Evolutionary conservation across 2,113 vertebrate species (phyloP).

Genomic region (Corythornis cristatus): DNA sequence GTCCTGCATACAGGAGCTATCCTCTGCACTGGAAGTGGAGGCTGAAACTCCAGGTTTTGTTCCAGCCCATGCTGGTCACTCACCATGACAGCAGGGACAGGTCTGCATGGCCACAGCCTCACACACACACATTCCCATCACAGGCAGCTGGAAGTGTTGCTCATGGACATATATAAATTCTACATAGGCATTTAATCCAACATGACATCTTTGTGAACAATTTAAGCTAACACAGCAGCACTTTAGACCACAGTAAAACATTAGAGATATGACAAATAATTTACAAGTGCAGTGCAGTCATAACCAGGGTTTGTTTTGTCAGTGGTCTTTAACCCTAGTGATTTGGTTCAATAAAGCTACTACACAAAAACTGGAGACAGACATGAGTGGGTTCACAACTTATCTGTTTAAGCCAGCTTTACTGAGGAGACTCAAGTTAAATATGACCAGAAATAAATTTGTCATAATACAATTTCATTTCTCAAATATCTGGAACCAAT

Average conservation of each 20-base stretch:
- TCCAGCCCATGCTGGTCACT: not conserved
- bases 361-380: constrained; percentile 57
- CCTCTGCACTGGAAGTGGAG: accelerated
- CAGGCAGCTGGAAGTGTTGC: not conserved
- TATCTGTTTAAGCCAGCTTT: constrained; percentile 52
- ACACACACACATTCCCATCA: not conserved
- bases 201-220: constrained; percentile 22
- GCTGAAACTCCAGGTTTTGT: not conserved
- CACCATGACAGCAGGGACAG: not conserved
- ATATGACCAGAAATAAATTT: constrained; percentile 70
- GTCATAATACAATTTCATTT: constrained; percentile 65
- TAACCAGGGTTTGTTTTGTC: constrained; percentile 58
- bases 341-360: constrained; percentile 14
- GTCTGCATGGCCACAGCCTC: not conserved
- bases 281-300: constrained; percentile 26
- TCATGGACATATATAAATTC: not conserved
- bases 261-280: constrained; percentile 58
- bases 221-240: constrained; percentile 44
- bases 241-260: not conserved
- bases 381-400: constrained; percentile 62
- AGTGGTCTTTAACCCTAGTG: constrained; percentile 14
- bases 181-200: not conserved
- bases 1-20: not conserved
- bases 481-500: constrained; percentile 78
- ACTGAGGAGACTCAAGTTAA: constrained; percentile 49